Evolutionary conservation across 2,888 invertebrate genomes (phyloP).

Genomic region (Nemurella pictetii): DNA sequence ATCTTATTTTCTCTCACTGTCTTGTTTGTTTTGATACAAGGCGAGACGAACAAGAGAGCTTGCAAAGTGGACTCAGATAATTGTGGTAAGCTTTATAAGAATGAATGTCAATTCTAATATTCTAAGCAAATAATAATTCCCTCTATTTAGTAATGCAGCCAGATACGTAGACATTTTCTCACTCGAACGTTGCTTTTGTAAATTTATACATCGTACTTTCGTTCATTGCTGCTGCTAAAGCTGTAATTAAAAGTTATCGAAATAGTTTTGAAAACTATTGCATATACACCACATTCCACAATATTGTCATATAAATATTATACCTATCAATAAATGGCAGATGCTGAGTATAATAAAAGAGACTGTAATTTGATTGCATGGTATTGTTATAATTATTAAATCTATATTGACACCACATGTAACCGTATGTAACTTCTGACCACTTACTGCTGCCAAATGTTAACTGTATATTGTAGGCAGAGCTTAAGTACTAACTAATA

Average conservation of each 20-base stretch:
- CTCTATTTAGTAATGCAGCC: not conserved
- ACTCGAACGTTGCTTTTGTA: not conserved
- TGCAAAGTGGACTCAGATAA: not conserved
- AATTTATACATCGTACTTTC: not conserved
- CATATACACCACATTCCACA: not conserved
- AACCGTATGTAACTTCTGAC: too few species aligned
- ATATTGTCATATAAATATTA: not conserved
- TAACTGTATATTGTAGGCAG: not conserved
- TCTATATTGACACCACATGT: not conserved
- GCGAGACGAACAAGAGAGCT: not conserved
- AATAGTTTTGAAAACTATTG: not conserved
- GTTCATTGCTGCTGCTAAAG: not conserved
- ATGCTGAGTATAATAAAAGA: not conserved
- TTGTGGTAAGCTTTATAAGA: not conserved
- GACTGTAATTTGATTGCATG: not conserved
- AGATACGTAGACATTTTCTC: not conserved
- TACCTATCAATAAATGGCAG: not conserved
- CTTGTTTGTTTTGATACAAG: not conserved
- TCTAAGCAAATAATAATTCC: not conserved
- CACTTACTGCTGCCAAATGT: not conserved
- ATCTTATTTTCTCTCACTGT: too few species aligned
- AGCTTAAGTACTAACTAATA: too few species aligned
- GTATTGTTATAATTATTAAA: not conserved
- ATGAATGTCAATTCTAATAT: not conserved
- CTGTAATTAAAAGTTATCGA: not conserved